Base-by-base conservation (phyloP, 2,797 vertebrate species). In the Pygocentrus nattereri region DNA sequence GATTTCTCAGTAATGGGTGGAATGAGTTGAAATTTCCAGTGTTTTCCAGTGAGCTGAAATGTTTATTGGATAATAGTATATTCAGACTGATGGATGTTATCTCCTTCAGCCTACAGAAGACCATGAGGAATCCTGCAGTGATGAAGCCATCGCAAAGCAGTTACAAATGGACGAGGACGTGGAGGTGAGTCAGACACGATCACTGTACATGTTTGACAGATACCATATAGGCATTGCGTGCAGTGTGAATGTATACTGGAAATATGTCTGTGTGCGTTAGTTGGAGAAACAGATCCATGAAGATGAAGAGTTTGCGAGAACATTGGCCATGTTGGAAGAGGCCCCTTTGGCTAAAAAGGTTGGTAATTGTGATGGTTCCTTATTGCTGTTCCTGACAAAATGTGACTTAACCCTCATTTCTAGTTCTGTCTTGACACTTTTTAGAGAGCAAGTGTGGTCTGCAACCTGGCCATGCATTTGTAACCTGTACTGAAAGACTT, bases 281-380 rank as follows among this genome's bases (percentile, higher is more conserved):
- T 70, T 97, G 90, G 98, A 99, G 87, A 96, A 95, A 85, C 97
- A 97, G 72, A 85, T 99, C 59, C 98, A 99, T 21, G 96, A 97
- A 74, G 98, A 99, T 87, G 97, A 97, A 81, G 96, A 96, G 83
- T 99, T 99, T 94, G 98, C 97, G 59, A 94, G 88, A 88, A 99
- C 98, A 0, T 90, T 99, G 90, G 95, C 97, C 41, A 94, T 98
- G 96, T 78, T 98, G 89, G 98, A 99, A 74, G 92, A 96, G 27
- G 93, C 94, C 3, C 97, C 98, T 0, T 93, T 88, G 83, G 88
- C 93, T 18, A 98, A 97, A 90, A 98, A 98, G 95, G 98, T 74
- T 68, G 0, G 80, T 79, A 21, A 74, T 74, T 49, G 10, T 47
- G 19, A 5, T 44, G 0, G 6, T 70, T 76, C 4, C 83, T 11